These are phyloP conservation scores for Phyllostomus discolor DNA, from an alignment of 2,113 vertebrate genomes.

Conservation along the genomic window DNA sequence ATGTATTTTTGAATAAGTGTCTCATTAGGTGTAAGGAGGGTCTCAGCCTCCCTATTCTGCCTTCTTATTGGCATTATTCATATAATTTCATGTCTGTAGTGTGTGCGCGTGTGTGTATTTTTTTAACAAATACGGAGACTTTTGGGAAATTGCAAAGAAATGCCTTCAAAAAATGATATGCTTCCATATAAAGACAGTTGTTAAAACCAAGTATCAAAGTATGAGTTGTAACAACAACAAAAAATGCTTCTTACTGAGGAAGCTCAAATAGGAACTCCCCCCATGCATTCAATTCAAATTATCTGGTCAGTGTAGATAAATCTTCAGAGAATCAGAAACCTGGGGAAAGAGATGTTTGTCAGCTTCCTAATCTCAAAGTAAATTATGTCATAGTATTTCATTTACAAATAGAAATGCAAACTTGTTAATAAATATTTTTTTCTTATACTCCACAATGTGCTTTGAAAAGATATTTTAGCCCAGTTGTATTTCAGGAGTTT, in stretches of 20 bases:
- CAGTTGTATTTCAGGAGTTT: not conserved
- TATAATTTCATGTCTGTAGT: not conserved
- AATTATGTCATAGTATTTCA: not conserved
- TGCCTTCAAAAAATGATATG: not conserved
- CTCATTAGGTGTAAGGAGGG: not conserved
- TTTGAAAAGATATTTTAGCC: not conserved
- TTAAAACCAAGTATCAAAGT: not conserved
- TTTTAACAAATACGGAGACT: too few species aligned
- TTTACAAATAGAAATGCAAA: not conserved
- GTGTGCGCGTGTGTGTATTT: too few species aligned
- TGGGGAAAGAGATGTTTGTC: not conserved
- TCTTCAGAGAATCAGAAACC: not conserved
- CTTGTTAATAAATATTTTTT: not conserved
- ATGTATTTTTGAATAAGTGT: not conserved
- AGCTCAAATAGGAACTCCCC: not conserved
- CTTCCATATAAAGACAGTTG: not conserved
- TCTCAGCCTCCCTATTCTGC: not conserved
- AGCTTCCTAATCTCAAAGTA: not conserved
- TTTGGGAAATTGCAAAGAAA: not conserved
- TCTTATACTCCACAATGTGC: not conserved
- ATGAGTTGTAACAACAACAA: not conserved
- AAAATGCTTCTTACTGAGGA: not conserved
- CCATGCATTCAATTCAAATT: not conserved
- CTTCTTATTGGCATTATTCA: not conserved
- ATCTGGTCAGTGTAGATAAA: not conserved